Conservation (phyloP, 2,113 vertebrate species). For the Ornithorhynchus anatinus region DNA sequence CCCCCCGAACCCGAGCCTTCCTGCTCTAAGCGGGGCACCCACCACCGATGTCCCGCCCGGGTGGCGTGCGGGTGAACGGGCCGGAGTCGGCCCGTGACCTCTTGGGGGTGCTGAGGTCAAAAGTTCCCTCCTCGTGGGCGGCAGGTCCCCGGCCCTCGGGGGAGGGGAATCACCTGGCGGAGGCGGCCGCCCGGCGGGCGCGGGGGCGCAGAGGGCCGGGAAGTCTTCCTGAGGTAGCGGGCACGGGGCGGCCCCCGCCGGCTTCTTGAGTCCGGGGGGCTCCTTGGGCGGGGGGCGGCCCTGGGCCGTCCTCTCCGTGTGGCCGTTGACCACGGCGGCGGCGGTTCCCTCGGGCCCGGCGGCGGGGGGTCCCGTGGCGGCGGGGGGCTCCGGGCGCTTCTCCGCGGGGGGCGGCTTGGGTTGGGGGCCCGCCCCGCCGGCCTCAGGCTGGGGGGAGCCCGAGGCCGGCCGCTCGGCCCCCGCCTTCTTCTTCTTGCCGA, state of each 20-base stretch:
- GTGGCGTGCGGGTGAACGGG: no score
- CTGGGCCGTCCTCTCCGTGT: constrained; percentile 64
- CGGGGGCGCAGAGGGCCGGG: constrained; percentile 82
- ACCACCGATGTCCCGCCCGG: no score
- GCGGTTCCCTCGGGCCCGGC: constrained; percentile 45
- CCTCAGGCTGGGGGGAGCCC: rapidly evolving
- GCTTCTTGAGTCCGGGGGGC: constrained; percentile 67
- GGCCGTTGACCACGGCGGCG: constrained; percentile 71
- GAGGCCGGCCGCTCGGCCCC: constrained; percentile 67
- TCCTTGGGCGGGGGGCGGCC: constrained; percentile 62
- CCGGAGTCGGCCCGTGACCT: no score
- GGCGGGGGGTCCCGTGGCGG: background rate
- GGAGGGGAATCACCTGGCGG: constrained; percentile 81
- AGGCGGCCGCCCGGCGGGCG: constrained; percentile 84
- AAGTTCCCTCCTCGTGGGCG: no score
- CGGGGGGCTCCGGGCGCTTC: constrained; percentile 70
- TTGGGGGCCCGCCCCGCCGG: background rate
- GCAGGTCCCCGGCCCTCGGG: rapidly evolving
- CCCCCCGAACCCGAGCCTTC: background rate
- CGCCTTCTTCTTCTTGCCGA: constrained; percentile 87
- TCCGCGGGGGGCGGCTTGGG: constrained; percentile 60
- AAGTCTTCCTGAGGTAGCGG: constrained; percentile 86
- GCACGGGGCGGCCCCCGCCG: constrained; percentile 58
- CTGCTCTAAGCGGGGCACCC: background rate
- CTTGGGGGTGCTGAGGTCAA: no score